Base-by-base conservation (phyloP, 2,797 vertebrate species). In the Micromesistius poutassou region DNA sequence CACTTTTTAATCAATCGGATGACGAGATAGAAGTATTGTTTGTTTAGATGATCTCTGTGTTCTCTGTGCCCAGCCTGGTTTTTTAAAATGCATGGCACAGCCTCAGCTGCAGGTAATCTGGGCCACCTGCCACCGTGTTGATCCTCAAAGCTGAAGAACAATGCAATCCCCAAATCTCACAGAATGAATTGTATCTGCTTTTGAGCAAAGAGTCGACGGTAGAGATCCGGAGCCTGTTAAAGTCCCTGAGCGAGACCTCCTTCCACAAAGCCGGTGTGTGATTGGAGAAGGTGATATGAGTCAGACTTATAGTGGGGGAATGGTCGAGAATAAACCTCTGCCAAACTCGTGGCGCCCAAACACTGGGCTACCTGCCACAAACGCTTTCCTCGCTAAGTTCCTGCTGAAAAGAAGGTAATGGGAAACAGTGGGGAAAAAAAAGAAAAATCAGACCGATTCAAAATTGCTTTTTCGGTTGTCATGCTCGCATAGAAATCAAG, bases 391-490 rank as follows among this genome's bases (percentile, higher is more conserved):
- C 80, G 82, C 84, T 78, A 42, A 71, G 74, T 76, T 76, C 71
- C 74, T 79, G 81, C 38, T 81, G 74, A 81, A 78, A 42, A 82
- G 25, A 72, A 80, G 4, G 30, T 28, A 75, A 85, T 80, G 77
- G 74, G 71, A 77, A 84, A 86, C 82, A 68, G 62, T 68, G 55
- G 50, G 38, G 4, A 19, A 50, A 50, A 50, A 19, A 25, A 30
- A 81, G 79, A 79, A 80, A 78, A 86, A 68, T 46, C 77, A 77
- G 78, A 5, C 14, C 2, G 55, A 71, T 79, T 80, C 80, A 78
- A 78, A 85, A 77, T 84, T 81, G 79, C 81, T 86, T 86, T 86
- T 22, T 74, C 76, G 70, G 75, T 75, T 75, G 81, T 73, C 70
- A 68, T 78, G 80, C 42, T 50, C 73, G 62, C 35, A 42, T 78